Percentiles rank a stretch among this genome's conserved stretches.
Evolutionary conservation across 2,888 invertebrate genomes (phyloP).

Genomic region (Anaspis maculata): DNA sequence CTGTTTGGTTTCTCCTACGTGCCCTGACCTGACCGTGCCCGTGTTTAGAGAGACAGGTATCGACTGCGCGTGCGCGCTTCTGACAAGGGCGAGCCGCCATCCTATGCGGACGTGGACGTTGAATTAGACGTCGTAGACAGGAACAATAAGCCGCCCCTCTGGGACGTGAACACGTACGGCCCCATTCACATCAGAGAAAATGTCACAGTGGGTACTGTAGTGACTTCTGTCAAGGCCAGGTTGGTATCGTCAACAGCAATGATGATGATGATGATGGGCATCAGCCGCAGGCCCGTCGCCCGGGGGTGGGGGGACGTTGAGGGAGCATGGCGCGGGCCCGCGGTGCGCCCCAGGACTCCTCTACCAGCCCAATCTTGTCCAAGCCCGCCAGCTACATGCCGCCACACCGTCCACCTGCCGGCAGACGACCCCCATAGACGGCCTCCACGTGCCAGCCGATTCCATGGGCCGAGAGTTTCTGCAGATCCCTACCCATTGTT

Average conservation of each 20-base stretch:
- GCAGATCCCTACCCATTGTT: no score
- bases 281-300: constrained; percentile 20
- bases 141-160: constrained; percentile 96
- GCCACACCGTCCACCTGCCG: neutral
- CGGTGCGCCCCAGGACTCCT: constrained; percentile 21
- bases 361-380: constrained; percentile 16
- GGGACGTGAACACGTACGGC: constrained; percentile 92
- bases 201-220: constrained; percentile 97
- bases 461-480: no score
- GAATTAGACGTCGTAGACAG: constrained; percentile 97
- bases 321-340: constrained; percentile 32
- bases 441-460: no score
- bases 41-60: constrained; percentile 92
- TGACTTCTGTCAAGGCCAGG: constrained; percentile 98
- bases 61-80: constrained; percentile 93
- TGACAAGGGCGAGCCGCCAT: constrained; percentile 87
- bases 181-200: constrained; percentile 97
- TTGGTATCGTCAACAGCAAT: constrained; percentile 59
- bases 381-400: neutral
- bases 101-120: constrained; percentile 93
- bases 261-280: constrained; percentile 14
- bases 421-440: no score
- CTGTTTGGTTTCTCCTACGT: constrained; percentile 49
- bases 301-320: constrained; percentile 26
- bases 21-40: constrained; percentile 59